A percentile compares a stretch with the other conserved stretches of the same genome.
phyloP scores from a whole-genome alignment of 2,888 invertebrate genomes.

The Lepidonotus clava region DNA sequence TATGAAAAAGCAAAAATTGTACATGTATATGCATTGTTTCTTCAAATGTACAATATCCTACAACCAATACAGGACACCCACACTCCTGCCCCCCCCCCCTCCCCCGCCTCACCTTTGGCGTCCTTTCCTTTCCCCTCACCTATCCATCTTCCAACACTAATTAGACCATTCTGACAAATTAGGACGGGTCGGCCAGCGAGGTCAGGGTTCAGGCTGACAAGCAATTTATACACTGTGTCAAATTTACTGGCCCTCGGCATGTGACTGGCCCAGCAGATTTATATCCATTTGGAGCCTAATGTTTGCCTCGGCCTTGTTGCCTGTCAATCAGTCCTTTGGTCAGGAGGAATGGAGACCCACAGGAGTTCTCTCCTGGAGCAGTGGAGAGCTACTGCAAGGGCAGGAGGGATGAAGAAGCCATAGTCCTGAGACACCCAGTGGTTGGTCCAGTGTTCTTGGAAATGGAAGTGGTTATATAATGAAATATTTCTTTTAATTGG shows the following conservation, averaged over 20 bases:
- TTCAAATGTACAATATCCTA: no score
- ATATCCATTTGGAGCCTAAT: constrained; percentile 24
- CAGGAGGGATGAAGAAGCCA: no score
- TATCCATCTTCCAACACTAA: constrained; percentile 44
- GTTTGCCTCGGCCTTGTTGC: neutral
- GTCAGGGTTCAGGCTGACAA: constrained; percentile 48
- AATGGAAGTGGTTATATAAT: no score
- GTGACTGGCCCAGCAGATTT: constrained; percentile 6
- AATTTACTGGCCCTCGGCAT: constrained; percentile 30
- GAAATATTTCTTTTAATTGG: no score
- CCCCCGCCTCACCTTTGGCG: neutral
- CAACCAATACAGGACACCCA: no score
- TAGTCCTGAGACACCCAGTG: no score
- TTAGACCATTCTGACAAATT: constrained; percentile 54
- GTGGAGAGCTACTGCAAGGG: no score
- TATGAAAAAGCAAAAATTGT: no score
- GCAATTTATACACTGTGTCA: constrained; percentile 53
- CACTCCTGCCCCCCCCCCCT: neutral
- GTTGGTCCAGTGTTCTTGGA: no score
- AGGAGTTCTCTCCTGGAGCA: no score
- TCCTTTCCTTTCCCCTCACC: neutral
- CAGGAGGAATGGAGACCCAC: neutral
- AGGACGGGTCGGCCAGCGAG: constrained; percentile 23
- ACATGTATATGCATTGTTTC: no score
- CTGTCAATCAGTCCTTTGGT: constrained; percentile 15